Base-by-base conservation (phyloP, 2,113 vertebrate genomes). In the Gasterosteus nipponicus region DNA sequence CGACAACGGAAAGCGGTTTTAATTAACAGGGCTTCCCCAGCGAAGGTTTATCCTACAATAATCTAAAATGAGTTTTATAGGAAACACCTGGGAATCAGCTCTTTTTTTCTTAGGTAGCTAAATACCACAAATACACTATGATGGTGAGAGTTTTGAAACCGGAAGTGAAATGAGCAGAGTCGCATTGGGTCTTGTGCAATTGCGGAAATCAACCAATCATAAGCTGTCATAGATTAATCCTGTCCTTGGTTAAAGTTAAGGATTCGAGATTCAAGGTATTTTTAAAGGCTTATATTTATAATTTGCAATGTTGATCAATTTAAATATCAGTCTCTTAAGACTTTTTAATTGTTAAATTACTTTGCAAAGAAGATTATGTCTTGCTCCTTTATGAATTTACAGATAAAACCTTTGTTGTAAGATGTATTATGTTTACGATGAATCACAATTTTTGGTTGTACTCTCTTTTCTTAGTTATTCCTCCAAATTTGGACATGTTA, bases 351-450 rank as follows among this genome's bases (percentile, higher is more conserved):
- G 6, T 71, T 53, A 16, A 31, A 12, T 44, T 2, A 5, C 15
- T 10, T 18, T 65, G 16, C 51, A 41, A 46, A 49, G 6, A 44
- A 16, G 15, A 57, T 16, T 1, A 51, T 41, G 2, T 33, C 2
- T 69, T 8, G 1, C 53, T 77, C 9, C 0, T 77, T 29, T 44
- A 44, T 80, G 73, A 78, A 61, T 84, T 80, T 78, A 39, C 35
- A 56, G 4, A 15, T 15, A 4, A 42, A 83, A 11, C 9, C 42
- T 66, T 59, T 57, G 10, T 22, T 54, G 3, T 49, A 4, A 72
- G 51, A 53, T 63, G 14, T 66, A 61, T 41, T 1, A 22, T 10
- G 47, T 46, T 63, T 63, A 19, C 10, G 1, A 54, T 46, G 58
- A 66, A n/a, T 75, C 10, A 51, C 1, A 18, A 29, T 41, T 51